A percentile compares a stretch with the other conserved stretches of the same genome.
Evolutionary conservation across 2,113 vertebrate species (phyloP).

Genomic region (Sebastes schlegelii): DNA sequence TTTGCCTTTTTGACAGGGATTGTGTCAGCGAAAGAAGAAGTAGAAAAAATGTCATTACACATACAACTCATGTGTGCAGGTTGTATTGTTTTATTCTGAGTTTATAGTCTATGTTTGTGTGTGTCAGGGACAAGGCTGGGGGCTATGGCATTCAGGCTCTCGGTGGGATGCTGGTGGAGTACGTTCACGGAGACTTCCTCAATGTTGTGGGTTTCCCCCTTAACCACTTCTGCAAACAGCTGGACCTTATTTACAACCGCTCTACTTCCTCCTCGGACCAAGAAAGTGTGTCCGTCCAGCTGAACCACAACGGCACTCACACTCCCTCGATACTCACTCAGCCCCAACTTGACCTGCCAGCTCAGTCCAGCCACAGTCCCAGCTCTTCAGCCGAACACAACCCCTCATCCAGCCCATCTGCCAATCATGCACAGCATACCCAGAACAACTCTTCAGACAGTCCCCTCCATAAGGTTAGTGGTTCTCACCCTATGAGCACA

Average conservation of each 20-base stretch:
- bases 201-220: constrained; percentile 97
- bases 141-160: constrained; percentile 97
- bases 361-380: constrained; percentile 10
- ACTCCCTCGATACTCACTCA: constrained; percentile 1
- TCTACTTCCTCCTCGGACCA: constrained; percentile 21
- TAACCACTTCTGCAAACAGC: constrained; percentile 93
- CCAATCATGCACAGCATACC: constrained; percentile 4
- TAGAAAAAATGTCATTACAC: not conserved
- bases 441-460: constrained; percentile 32
- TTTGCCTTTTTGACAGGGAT: constrained; percentile 51
- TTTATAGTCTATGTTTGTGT: constrained; percentile 9
- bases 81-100: not conserved
- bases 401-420: not conserved
- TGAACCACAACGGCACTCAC: not conserved
- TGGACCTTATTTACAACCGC: constrained; percentile 83
- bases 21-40: not conserved
- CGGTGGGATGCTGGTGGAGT: constrained; percentile 95
- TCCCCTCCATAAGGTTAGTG: constrained; percentile 58
- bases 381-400: constrained; percentile 1
- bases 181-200: constrained; percentile 91
- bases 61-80: not conserved
- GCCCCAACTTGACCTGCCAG: not conserved
- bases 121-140: constrained; percentile 94
- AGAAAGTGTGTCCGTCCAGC: not conserved
- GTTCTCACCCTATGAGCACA: not conserved